Percentiles rank a stretch among this genome's conserved stretches.
Evolutionary conservation across 1,140 invertebrate genomes (phyloP).

Genomic region (Idris sp.): DNA sequence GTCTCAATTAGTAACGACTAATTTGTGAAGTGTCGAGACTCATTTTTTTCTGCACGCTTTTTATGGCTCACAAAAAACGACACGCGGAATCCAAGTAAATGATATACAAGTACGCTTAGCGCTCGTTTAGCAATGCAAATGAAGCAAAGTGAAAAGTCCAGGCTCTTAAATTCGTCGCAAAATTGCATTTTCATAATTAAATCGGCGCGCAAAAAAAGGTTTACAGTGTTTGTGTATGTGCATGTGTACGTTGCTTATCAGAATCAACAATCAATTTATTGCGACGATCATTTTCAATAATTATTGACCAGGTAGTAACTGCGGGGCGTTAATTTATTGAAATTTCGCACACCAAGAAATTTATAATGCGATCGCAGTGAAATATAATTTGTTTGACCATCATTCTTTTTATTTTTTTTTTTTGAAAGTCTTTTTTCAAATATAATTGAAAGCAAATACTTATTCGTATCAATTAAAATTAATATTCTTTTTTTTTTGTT

Average conservation of each 20-base stretch:
- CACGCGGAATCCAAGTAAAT: constrained; percentile 19
- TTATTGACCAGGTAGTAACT: constrained; percentile 17
- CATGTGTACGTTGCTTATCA: constrained; percentile 31
- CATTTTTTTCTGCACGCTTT: constrained; percentile 27
- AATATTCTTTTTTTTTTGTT: too few relatives aligned
- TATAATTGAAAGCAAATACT: too few relatives aligned
- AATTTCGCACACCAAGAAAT: constrained; percentile 10
- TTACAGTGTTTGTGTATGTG: too few relatives aligned
- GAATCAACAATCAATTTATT: constrained; percentile 37
- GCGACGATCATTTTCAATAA: constrained; percentile 35
- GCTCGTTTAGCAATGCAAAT: constrained; percentile 51
- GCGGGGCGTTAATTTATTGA: constrained; percentile 39
- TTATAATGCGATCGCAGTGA: constrained; percentile 15
- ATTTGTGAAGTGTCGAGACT: constrained; percentile 29
- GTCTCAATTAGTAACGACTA: constrained; percentile 38
- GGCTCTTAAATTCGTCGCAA: constrained; percentile 38
- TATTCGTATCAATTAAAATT: too few relatives aligned
- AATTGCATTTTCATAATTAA: constrained; percentile 49
- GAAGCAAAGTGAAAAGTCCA: constrained; percentile 13
- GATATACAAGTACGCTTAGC: constrained; percentile 25
- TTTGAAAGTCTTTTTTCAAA: too few relatives aligned
- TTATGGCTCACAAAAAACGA: constrained; percentile 15
- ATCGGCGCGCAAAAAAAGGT: too few relatives aligned
- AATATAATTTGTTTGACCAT: constrained; percentile 5
- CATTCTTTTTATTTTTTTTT: too few relatives aligned